Base-by-base conservation (phyloP, 2,113 vertebrate species). In the Prunella himalayana region DNA sequence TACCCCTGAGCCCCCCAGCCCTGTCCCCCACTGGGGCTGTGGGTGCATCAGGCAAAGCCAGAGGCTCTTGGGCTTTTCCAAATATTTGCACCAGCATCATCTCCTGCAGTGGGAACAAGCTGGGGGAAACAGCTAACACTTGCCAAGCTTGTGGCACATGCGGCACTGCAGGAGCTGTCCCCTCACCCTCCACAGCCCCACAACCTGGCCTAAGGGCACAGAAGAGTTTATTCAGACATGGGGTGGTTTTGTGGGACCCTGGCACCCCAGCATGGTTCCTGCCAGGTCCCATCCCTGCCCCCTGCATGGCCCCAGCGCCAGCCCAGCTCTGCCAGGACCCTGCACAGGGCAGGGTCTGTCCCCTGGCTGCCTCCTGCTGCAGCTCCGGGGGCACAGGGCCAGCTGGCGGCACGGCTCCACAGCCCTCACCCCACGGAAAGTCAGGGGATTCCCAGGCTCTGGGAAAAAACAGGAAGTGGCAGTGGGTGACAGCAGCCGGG, bases 391-490 rank as follows among this genome's bases (percentile, higher is more conserved):
- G 54, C 72, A 53, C 18, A 2, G 73, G n/a, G 66, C 49, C 83
- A 80, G 72, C 76, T n/a, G 75, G 57, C 12, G 0, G 33, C 82
- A 8, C 7, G 51, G 50, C 56, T 60, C 63, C 15, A 7, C 35
- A 39, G 27, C 89, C 76, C 66, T 79, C 76, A 57, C 59, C 42
- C 77, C 25, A 0, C 0, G 92, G 92, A 70, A 95, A 96, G 77
- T 80, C 78, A 70, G 96, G 96, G 95, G 91, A 56, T 96, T 97
- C 94, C 96, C 94, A 94, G 47, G 75, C 83, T 54, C 65, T n/a
- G 85, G 86, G 82, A 70, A 41, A 64, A 97, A 94, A 78, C 69
- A 86, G 92, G 92, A 96, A 94, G 83, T 1, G 8, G 35, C 45
- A 70, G 51, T 4, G 1, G 8, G 33, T 1, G 12, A 30, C 31